A percentile compares a stretch with the other conserved stretches of the same genome.
Conservation (phyloP, 1,140 invertebrate genomes). For the Drosophila miranda region DNA sequence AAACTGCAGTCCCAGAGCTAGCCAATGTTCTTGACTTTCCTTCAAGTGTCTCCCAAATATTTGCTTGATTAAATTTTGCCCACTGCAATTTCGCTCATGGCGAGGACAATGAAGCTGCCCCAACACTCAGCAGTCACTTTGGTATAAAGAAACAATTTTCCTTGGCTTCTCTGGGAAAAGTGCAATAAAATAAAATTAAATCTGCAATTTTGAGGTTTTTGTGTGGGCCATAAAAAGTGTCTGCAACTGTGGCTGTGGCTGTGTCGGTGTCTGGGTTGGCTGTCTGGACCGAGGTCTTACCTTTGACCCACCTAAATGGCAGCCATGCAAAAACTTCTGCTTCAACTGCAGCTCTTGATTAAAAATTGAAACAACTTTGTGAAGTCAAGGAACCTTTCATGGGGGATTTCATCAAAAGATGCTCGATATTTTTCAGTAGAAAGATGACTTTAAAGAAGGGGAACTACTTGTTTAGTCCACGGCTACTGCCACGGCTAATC, state of each 20-base stretch:
- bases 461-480: slow-evolving; percentile 21
- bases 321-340: slow-evolving; percentile 62
- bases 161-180: slow-evolving; percentile 26
- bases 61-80: slow-evolving; percentile 42
- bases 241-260: slow-evolving; percentile 50
- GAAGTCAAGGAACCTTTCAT: slow-evolving; percentile 56
- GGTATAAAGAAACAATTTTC: slow-evolving; percentile 75
- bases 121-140: slow-evolving; percentile 3
- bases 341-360: slow-evolving; percentile 61
- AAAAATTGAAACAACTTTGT: slow-evolving; percentile 66
- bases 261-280: background rate
- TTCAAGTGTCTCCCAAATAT: slow-evolving; percentile 27
- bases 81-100: slow-evolving; percentile 28
- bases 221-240: slow-evolving; percentile 72
- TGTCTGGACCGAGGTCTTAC: slow-evolving; percentile 29
- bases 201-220: slow-evolving; percentile 79
- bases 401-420: slow-evolving; percentile 58
- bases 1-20: background rate
- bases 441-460: slow-evolving; percentile 10
- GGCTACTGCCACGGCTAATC: slow-evolving; percentile 18
- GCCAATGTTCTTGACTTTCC: background rate
- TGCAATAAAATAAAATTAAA: slow-evolving; percentile 81
- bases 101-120: slow-evolving; percentile 20
- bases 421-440: slow-evolving; percentile 34
- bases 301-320: slow-evolving; percentile 69